Evolutionary conservation across 2,113 vertebrate genomes (phyloP).

Genomic region (Grallaria varia): DNA sequence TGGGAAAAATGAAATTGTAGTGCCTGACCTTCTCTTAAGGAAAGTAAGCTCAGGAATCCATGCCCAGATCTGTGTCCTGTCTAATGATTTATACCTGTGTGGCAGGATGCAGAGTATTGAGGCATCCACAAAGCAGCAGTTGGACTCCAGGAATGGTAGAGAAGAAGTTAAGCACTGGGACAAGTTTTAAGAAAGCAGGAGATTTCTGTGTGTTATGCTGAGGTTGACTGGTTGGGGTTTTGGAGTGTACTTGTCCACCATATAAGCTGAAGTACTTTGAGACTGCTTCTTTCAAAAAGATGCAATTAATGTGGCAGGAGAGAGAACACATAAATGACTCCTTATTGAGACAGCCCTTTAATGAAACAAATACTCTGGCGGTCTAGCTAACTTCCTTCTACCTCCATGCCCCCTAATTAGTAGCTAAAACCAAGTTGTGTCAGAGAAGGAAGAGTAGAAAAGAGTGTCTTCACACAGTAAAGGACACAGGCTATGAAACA

Average conservation of each 20-base stretch:
- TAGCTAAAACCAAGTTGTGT: background rate
- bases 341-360: background rate
- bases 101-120: background rate
- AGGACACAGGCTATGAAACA: background rate
- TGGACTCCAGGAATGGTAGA: background rate
- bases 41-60: background rate
- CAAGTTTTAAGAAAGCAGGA: background rate
- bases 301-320: background rate
- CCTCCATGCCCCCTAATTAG: background rate
- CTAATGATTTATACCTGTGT: background rate
- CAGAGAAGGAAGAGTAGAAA: background rate
- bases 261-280: background rate
- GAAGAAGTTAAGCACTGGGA: background rate
- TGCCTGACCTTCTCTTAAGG: background rate
- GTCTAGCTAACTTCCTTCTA: background rate
- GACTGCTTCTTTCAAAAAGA: background rate
- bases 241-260: background rate
- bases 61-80: background rate
- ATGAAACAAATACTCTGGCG: background rate
- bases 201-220: background rate
- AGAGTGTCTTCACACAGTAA: background rate
- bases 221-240: background rate
- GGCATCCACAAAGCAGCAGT: background rate
- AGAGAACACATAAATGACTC: background rate
- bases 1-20: background rate